Evolutionary conservation across 2,113 vertebrate genomes (phyloP), one percentile per base, ranked within the genome.

Genomic region (Progne subis): DNA sequence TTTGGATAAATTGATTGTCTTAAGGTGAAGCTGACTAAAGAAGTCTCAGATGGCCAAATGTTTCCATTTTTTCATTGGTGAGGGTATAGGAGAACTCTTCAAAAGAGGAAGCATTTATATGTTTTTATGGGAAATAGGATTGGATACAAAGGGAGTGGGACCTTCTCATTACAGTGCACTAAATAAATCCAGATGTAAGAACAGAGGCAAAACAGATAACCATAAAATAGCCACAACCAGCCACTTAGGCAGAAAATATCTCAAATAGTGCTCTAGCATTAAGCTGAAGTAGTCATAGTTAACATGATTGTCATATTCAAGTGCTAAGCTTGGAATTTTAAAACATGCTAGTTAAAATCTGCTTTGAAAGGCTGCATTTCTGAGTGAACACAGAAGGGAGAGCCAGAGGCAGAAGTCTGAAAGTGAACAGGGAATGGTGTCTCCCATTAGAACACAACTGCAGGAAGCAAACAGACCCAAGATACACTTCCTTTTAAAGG

Each of bases 81-180:
- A 44, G 37, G 41, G 23, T 57, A 7, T 9, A 67, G 39, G 19
- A 63, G 57, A 68, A 43, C 18, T 67, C 43, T 46, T 44, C 46
- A 50, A 9, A 24, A 63, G 32, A 69, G 8, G 24, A 56, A 60
- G 18, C 11, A 3, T 12, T 8, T 49, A 2, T 46, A 5, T 68
- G 19, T 49, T 82, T 61, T 78, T 53, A 12, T 67, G 76, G 79
- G 50, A 61, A 81, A 20, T 8, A 53, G 78, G 64, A 39, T 3
- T 55, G 46, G 24, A 7, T 59, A 19, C 13, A 37, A 50, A 90
- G 70, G 52, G 50, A 57, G 28, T 4, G 26, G 21, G 43, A 56
- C 0, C 2, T 34, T 18, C 31, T 53, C 0, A 1, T 70, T 74
- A 39, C 9, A 50, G 26, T 1, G 1, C 11, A 4, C 31, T 53